Conservation (phyloP, 2,797 vertebrate species). For the Clarias platycephalus region DNA sequence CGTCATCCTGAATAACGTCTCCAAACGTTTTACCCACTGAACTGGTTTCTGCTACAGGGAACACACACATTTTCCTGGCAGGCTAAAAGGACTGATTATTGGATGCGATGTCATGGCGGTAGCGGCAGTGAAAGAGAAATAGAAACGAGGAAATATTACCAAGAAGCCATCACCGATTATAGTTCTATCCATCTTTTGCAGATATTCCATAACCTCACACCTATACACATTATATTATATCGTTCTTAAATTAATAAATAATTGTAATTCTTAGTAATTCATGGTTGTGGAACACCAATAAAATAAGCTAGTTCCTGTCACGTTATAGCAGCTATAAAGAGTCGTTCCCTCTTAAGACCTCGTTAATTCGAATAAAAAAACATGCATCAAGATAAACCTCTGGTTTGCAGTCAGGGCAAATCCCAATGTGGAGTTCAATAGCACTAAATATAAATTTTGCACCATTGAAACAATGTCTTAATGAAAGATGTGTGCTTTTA, state of each 20-base stretch:
- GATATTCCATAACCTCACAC: background rate
- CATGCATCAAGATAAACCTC: background rate
- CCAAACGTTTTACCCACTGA: conserved; percentile 22
- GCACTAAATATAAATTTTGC: background rate
- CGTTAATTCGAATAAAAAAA: background rate
- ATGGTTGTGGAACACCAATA: background rate
- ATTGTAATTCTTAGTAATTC: background rate
- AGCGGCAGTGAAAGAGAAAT: background rate
- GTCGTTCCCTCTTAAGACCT: background rate
- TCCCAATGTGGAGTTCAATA: background rate
- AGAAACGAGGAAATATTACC: background rate
- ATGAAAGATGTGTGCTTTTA: background rate
- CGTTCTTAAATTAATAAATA: background rate
- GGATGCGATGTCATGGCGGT: background rate
- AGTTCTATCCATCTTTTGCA: background rate
- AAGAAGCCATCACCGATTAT: background rate
- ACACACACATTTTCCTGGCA: conserved; percentile 53
- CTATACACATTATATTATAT: background rate
- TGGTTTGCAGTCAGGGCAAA: background rate
- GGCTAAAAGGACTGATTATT: conserved; percentile 32
- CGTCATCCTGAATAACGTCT: conserved; percentile 39
- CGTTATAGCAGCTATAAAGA: background rate
- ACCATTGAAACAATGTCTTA: background rate
- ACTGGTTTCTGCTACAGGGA: conserved; percentile 25
- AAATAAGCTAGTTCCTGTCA: background rate